Base-by-base conservation (phyloP, 2,113 vertebrate genomes). In the Ceyx cyanopectus region DNA sequence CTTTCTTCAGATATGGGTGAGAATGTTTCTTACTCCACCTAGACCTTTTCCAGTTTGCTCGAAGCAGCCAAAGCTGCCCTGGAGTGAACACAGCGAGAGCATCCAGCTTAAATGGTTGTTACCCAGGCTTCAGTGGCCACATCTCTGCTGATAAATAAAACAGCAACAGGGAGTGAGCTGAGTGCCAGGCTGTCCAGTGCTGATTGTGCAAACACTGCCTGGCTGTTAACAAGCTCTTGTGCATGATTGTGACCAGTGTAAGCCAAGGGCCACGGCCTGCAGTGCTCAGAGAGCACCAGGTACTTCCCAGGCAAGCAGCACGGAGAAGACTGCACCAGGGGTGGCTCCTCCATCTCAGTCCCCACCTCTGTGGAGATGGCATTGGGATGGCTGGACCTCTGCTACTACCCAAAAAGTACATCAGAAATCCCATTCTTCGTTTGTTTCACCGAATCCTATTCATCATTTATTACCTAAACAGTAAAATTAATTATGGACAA, bases 81-180 rank as follows among this genome's bases (percentile, higher is more conserved):
- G 54, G 41, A 78, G 69, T 48, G 56, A 91, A 75, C 69, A 80
- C 73, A 85, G 77, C 53, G 51, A 89, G 70, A 83, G 75, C 68
- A 78, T 66, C 48, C 68, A 86, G 22, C 48, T 68, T 83, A 85
- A 93, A 74, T 14, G 26, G 69, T 50, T 88, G 68, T 91, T 90
- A 74, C 68, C 61, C 20, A 67, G 45, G 82, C 61, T 51, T 95
- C 50, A 81, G 69, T 72, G 73, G 40, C 53, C 53, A 65, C 77
- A 75, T 92, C 66, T 93, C 26, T 68, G 22, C 14, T 40, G 66
- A 61, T 87, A 75, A 94, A 81, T 93, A 84, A 75, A 90, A 30
- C n/a, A 72, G 57, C 57, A 81, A 15, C 6, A 51, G 30, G 37
- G 53, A 83, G 65, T 21, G 46, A 93, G 56, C 24, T 81, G 56